Base-by-base conservation (phyloP, 2,113 vertebrate species). In the Myocastor coypus region DNA sequence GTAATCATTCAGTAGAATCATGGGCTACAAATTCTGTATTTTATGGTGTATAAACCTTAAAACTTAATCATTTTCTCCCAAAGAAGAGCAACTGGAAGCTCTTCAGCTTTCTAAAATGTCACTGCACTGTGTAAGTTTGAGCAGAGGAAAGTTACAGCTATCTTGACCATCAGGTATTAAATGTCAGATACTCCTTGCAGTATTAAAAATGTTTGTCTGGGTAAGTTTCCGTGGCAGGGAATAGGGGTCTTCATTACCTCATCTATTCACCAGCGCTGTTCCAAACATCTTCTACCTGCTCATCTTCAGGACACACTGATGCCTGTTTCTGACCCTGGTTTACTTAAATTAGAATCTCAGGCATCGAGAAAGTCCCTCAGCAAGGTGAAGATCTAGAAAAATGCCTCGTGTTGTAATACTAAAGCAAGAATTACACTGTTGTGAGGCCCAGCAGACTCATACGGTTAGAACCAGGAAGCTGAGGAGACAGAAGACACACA, bases 41-140 rank as follows among this genome's bases (percentile, higher is more conserved):
- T 96, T 92, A n/a, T 89, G 26, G 34, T 91, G 57, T 34, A 32
- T 85, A 91, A 92, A 91, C 17, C 22, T 71, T 40, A 91, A 85
- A 93, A 87, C 42, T 71, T 83, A 89, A 90, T 94, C 89, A 87
- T 93, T 91, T 86, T 32, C 37, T 32, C 11, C 32, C 82, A 37
- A 30, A 91, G 80, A 82, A 81, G 71, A 84, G 12, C 40, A 88
- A 55, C 64, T 57, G 75, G 66, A 87, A 94, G 30, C 11, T 83
- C 13, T 64, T 92, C 80, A 40, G 4, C 24, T 89, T 95, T 84
- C 94, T n/a, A 85, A 46, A 95, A 92, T 94, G 61, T 92, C 68
- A 64, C 16, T 57, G 50, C 8, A 24, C 7, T 89, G 9, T 59
- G 10, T 69, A 77, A 59, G 84, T 59, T 19, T 71, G 75, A 71